Conservation (phyloP, 2,113 vertebrate genomes). For the Rhinolophus ferrumequinum region DNA sequence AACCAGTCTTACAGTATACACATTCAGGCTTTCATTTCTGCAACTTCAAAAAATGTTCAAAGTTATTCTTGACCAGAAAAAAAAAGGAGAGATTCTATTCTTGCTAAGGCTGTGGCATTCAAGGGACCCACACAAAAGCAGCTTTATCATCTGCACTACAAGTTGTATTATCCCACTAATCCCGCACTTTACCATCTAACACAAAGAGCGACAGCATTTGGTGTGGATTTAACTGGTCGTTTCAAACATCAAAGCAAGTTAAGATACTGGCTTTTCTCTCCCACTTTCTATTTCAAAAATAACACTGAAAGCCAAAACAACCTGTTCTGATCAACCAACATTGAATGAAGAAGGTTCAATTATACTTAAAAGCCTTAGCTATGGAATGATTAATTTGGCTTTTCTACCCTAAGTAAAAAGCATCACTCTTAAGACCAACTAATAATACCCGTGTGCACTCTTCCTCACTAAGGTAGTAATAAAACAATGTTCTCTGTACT, state of each 20-base stretch:
- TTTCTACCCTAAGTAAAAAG: conserved; percentile 51
- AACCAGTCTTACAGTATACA: neutral
- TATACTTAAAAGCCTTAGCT: conserved; percentile 58
- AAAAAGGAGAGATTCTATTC: conserved; percentile 9
- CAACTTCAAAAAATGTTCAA: conserved; percentile 34
- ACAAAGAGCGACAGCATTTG: neutral
- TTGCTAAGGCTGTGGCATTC: neutral
- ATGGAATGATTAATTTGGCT: conserved; percentile 42
- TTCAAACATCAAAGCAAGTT: neutral
- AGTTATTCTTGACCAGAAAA: conserved; percentile 31
- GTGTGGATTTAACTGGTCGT: neutral
- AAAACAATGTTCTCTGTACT: conserved; percentile 58
- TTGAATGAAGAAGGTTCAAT: conserved; percentile 39
- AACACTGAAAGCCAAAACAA: conserved; percentile 24
- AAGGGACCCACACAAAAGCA: neutral
- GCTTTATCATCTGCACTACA: neutral
- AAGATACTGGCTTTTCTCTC: neutral
- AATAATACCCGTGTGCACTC: conserved; percentile 25
- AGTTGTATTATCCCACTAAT: neutral
- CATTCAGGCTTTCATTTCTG: conserved; percentile 35
- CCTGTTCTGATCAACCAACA: conserved; percentile 45
- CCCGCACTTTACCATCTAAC: neutral
- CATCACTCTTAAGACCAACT: neutral
- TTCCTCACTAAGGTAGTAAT: conserved; percentile 48
- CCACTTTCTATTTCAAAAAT: neutral